Conservation (phyloP, 2,797 vertebrate genomes). For the Myoxocephalus aenaeus region DNA sequence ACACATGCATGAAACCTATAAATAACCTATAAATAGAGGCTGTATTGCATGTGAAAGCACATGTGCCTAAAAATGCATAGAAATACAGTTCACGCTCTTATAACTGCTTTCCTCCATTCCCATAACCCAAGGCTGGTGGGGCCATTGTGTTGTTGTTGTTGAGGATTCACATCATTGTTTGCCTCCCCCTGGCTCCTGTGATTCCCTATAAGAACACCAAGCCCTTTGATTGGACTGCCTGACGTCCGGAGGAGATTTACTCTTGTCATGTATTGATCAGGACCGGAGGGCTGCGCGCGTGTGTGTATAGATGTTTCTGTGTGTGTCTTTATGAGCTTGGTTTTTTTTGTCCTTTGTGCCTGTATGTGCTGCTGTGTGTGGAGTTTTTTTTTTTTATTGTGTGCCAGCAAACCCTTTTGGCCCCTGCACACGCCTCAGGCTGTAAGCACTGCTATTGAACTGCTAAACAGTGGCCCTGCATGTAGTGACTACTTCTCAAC, state of each 20-base stretch:
- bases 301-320: slow-evolving; percentile 53
- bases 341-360: slow-evolving; percentile 66
- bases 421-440: slow-evolving; percentile 77
- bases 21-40: slow-evolving; percentile 35
- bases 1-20: slow-evolving; percentile 22
- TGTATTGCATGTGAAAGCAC: slow-evolving; percentile 28
- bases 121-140: slow-evolving; percentile 77
- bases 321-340: slow-evolving; percentile 70
- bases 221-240: slow-evolving; percentile 85
- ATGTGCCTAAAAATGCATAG: slow-evolving; percentile 32
- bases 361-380: slow-evolving; percentile 47
- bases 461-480: slow-evolving; percentile 80
- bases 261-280: slow-evolving; percentile 87
- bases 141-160: slow-evolving; percentile 80
- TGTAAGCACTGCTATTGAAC: slow-evolving; percentile 80
- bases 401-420: slow-evolving; percentile 79
- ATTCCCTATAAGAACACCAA: slow-evolving; percentile 83
- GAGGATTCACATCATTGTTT: slow-evolving; percentile 83
- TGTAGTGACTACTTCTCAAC: slow-evolving; percentile 70
- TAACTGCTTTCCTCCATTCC: slow-evolving; percentile 70
- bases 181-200: slow-evolving; percentile 81
- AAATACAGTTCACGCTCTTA: slow-evolving; percentile 55
- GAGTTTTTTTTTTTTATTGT: slow-evolving; percentile 66
- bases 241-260: slow-evolving; percentile 85
- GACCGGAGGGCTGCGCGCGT: slow-evolving; percentile 76